Conservation (phyloP, 2,888 invertebrate genomes). For the Nomada ferruginata region DNA sequence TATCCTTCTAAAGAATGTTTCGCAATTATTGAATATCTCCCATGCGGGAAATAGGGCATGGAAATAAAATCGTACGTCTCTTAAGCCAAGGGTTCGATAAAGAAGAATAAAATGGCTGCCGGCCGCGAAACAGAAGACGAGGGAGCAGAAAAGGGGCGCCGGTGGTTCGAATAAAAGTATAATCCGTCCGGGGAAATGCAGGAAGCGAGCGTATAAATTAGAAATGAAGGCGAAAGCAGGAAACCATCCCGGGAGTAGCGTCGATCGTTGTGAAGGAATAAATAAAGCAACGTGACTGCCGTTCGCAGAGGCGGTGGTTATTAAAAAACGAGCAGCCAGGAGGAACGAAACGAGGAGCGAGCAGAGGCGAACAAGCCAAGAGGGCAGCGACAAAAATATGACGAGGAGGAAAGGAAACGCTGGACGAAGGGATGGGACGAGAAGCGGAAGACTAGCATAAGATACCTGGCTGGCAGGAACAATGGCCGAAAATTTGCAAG, state of each 20-base stretch:
- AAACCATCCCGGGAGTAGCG: neutral
- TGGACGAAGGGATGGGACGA: neutral
- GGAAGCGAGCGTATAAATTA: slow-evolving; percentile 42
- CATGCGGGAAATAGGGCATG: neutral
- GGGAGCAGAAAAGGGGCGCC: neutral
- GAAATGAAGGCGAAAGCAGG: slow-evolving; percentile 20
- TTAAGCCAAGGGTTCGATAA: neutral
- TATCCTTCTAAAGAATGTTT: too few relatives aligned
- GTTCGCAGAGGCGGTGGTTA: slow-evolving; percentile 8
- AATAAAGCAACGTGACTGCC: slow-evolving; percentile 19
- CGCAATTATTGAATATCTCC: too few relatives aligned
- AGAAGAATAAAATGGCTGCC: neutral
- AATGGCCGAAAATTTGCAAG: slow-evolving; percentile 71
- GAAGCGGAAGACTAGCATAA: slow-evolving; percentile 53
- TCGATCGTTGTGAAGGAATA: slow-evolving; percentile 28
- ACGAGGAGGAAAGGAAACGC: neutral
- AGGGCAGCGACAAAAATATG: neutral
- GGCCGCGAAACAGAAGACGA: neutral
- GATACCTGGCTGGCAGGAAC: slow-evolving; percentile 58
- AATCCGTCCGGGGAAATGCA: slow-evolving; percentile 17
- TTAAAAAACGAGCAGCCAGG: slow-evolving; percentile 26
- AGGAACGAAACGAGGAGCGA: neutral
- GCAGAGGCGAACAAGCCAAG: neutral
- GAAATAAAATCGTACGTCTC: neutral
- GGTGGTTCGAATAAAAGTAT: slow-evolving; percentile 23